Base-by-base conservation (phyloP, 2,797 vertebrate species). In the Coregonus suidteri region DNA sequence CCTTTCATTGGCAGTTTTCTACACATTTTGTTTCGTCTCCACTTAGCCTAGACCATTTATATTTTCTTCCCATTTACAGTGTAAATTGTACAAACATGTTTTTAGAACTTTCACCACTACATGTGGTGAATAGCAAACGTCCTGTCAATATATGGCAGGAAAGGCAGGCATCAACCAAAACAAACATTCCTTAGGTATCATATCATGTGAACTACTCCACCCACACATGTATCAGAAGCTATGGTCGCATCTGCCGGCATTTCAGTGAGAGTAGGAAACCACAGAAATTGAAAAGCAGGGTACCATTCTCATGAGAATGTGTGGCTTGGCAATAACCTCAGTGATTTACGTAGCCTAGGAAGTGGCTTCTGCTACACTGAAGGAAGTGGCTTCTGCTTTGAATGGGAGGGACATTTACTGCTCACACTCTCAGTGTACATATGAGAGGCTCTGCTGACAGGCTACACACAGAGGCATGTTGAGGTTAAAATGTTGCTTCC, bases 251-350 rank as follows among this genome's bases (percentile, higher is more conserved):
- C 7, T 77, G 71, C 70, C 53, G 30, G 35, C 75, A 65, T 11
- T 3, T 72, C 52, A 31, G 6, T 25, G 70, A 68, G 53, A 37
- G 78, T 52, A 68, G 69, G 56, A 84, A 87, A 81, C 54, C 30
- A 20, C 18, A 70, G 30, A 30, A 37, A 53, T 75, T 67, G 41
- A 71, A 82, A 78, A 77, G 31, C 15, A 16, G 35, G 53, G 37
- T 62, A 74, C 31, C 41, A 75, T 77, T 64, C 34, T 74, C 37
- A 25, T n/a, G 41, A 14, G 2, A 71, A 25, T 11, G 2, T 75
- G 78, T 68, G 71, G 82, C 73, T 71, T 76, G 34, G 18, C 53
- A 70, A n/a, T 88, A 77, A 88, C 81, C 86, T 91, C 85, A 83
- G 69, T 71, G 70, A 64, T 47, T 78, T 71, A 53, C 4, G 59